These are phyloP conservation scores for Drosophila ezoana DNA, from an alignment of 2,888 invertebrate species.

Conservation along the genomic window DNA sequence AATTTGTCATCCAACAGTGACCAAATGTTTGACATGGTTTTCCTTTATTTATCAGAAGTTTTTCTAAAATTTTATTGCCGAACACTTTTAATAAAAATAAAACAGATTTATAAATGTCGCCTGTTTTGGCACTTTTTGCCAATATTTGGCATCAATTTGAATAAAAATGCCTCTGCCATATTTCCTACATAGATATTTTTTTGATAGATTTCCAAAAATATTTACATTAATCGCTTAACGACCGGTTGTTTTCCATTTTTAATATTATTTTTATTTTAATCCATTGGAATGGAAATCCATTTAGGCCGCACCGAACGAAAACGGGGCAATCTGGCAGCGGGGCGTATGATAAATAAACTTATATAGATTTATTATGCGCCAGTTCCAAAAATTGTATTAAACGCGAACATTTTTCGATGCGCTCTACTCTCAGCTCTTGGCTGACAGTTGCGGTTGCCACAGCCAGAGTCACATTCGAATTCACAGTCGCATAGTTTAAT, in stretches of 20 bases:
- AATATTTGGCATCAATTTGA: conserved; percentile 25
- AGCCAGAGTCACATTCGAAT: conserved; percentile 3
- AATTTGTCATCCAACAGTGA: conserved; percentile 23
- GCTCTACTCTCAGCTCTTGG: neutral
- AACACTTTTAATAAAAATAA: neutral
- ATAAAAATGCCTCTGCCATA: conserved; percentile 10
- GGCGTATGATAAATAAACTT: conserved; percentile 61
- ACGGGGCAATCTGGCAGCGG: conserved; percentile 34
- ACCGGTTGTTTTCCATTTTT: conserved; percentile 11
- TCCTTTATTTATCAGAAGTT: conserved; percentile 5
- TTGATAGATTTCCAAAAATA: conserved; percentile 33
- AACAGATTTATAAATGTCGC: conserved; percentile 24
- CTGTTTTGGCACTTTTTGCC: conserved; percentile 19
- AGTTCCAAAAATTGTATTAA: conserved; percentile 47
- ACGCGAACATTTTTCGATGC: conserved; percentile 24
- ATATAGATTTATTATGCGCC: conserved; percentile 55
- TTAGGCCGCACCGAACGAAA: conserved; percentile 22
- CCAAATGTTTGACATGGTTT: conserved; percentile 23
- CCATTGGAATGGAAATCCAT: conserved; percentile 41
- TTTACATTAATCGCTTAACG: conserved; percentile 51
- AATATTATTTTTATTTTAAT: conserved; percentile 6
- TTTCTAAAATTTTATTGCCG: conserved; percentile 22
- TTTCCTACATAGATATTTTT: conserved; percentile 22
- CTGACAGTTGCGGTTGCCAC: conserved; percentile 44
- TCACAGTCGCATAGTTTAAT: conserved; percentile 40